phyloP scores from a whole-genome alignment of 53 echinoderm and acorn worm species.

The Hippasteria phrygiana region DNA sequence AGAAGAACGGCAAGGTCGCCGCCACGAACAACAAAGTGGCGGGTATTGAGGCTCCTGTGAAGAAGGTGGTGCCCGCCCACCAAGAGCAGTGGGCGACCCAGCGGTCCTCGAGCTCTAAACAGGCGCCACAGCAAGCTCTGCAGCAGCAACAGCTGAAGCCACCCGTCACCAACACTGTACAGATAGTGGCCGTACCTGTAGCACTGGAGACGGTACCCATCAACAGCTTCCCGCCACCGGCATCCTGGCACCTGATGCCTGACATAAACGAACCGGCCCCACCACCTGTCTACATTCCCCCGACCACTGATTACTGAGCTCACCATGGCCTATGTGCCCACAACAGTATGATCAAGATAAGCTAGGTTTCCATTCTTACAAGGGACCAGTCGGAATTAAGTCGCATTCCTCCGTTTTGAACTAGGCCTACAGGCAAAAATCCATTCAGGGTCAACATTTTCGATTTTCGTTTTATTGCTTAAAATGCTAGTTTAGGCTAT shows the following conservation, averaged over 20 bases:
- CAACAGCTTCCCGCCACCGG: slow-evolving; percentile 1
- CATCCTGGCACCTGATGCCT: slow-evolving; percentile 23
- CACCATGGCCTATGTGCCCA: not conserved
- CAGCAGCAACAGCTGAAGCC: not conserved
- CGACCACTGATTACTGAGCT: not conserved
- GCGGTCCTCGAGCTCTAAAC: not conserved
- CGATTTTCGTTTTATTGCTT: no score
- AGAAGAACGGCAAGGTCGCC: slow-evolving; percentile 12
- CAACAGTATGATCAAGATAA: not conserved
- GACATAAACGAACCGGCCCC: slow-evolving; percentile 25
- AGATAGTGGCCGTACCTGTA: slow-evolving; percentile 36
- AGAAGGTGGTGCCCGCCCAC: not conserved
- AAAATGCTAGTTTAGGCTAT: no score
- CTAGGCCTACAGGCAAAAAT: no score
- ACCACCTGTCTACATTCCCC: slow-evolving; percentile 45
- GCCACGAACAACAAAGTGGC: not conserved
- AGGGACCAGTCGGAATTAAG: no score
- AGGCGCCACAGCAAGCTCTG: not conserved
- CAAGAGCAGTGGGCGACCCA: slow-evolving; percentile 13
- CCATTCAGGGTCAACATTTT: no score
- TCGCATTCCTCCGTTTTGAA: no score
- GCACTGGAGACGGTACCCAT: slow-evolving; percentile 4
- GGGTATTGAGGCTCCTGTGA: not conserved
- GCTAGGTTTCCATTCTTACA: no score
- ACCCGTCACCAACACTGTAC: not conserved